phyloP scores from a whole-genome alignment of 2,113 vertebrate species.

The Dermatemys mawii region DNA sequence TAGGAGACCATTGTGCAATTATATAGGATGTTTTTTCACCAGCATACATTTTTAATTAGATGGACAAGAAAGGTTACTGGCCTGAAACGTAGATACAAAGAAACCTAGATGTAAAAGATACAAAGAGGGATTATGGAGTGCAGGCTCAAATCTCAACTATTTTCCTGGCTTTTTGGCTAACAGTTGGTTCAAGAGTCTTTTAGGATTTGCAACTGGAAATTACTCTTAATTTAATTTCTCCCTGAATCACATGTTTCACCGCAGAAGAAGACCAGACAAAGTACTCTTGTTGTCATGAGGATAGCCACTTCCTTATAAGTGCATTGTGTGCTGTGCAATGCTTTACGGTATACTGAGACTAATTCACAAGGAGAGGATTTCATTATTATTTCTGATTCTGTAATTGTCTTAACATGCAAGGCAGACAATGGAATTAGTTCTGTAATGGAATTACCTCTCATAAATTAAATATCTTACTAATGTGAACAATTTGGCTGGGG shows the following conservation, averaged over 20 bases:
- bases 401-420: neutral
- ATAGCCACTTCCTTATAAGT: neutral
- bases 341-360: neutral
- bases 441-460: neutral
- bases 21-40: neutral
- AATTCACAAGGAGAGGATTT: neutral
- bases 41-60: neutral
- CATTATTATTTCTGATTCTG: neutral
- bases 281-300: neutral
- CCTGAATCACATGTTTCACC: neutral
- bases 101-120: neutral
- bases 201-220: neutral
- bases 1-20: accelerated
- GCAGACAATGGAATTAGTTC: neutral
- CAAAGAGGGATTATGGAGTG: accelerated
- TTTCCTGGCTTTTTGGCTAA: neutral
- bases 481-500: neutral
- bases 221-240: neutral
- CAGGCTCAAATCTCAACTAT: accelerated
- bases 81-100: neutral
- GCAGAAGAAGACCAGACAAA: neutral
- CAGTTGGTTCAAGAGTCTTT: neutral
- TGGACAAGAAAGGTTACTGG: neutral
- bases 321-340: neutral
- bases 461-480: neutral